Conservation (phyloP, 92 coral and sea anemone genomes). For the Epizoanthus ramosus region DNA sequence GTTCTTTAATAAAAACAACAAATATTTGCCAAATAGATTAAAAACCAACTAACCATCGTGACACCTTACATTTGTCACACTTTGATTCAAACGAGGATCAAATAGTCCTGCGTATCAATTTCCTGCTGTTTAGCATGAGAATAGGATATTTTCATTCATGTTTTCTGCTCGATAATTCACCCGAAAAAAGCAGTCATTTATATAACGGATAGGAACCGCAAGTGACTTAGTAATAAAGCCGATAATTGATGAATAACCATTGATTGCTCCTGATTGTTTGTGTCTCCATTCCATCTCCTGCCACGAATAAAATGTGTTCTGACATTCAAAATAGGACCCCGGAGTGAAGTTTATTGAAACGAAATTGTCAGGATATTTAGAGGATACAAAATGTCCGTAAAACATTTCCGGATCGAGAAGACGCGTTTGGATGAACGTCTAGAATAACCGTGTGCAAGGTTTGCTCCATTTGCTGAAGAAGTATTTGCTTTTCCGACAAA, state of each 20-base stretch:
- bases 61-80: too few relatives aligned
- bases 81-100: too few relatives aligned
- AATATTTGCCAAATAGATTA: too few relatives aligned
- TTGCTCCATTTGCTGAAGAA: too few relatives aligned
- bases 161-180: constrained; percentile 3
- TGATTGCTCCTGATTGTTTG: constrained; percentile 17
- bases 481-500: too few relatives aligned
- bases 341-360: constrained; percentile 18
- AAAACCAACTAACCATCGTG: too few relatives aligned
- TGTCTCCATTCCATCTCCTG: constrained; percentile 7
- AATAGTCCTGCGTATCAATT: too few relatives aligned
- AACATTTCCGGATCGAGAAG: neutral
- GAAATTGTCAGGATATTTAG: constrained; percentile 33
- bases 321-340: constrained; percentile 29
- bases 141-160: neutral
- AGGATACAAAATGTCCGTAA: neutral
- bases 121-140: too few relatives aligned
- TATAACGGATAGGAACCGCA: constrained; percentile 2
- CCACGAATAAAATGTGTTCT: constrained; percentile 25
- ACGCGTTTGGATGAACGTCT: neutral
- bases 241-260: constrained; percentile 44
- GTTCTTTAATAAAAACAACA: too few relatives aligned
- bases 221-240: neutral
- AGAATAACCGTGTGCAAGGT: too few relatives aligned
- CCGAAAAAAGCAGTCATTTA: neutral